A percentile compares a stretch with the other conserved stretches of the same genome.
Evolutionary conservation across 2,113 vertebrate genomes (phyloP).

Genomic region (Sinocyclocheilus anophthalmus): DNA sequence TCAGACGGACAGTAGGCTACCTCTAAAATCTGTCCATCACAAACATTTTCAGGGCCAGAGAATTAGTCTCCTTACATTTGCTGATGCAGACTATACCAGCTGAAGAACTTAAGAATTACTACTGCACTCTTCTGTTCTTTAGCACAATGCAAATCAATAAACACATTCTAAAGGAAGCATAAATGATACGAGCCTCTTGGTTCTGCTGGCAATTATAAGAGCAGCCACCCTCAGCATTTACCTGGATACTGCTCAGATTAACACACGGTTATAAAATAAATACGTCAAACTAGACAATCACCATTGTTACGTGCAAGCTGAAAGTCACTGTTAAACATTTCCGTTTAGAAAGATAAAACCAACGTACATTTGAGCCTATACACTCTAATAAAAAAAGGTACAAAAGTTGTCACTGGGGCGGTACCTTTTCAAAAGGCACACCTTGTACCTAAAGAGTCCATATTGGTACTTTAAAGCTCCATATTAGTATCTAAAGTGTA

Average conservation of each 20-base stretch:
- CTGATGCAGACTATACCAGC: slow-evolving; percentile 28
- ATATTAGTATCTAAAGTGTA: too few species aligned
- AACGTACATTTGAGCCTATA: not conserved
- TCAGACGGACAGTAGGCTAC: not conserved
- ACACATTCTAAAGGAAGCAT: slow-evolving; percentile 26
- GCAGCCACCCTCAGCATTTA: slow-evolving; percentile 24
- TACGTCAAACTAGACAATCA: not conserved
- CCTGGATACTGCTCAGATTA: slow-evolving; percentile 27
- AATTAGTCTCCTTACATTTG: slow-evolving; percentile 7
- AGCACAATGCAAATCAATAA: slow-evolving; percentile 36
- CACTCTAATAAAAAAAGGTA: too few species aligned
- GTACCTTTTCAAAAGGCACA: too few species aligned
- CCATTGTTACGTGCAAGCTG: not conserved
- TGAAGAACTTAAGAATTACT: slow-evolving; percentile 1
- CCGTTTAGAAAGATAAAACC: not conserved
- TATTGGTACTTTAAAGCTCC: too few species aligned
- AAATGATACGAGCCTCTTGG: not conserved
- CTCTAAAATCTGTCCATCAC: slow-evolving; percentile 21
- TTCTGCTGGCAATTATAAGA: not conserved
- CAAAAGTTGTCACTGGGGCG: too few species aligned
- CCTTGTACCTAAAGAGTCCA: too few species aligned
- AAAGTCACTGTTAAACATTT: not conserved
- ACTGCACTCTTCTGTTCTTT: not conserved
- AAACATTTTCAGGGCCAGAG: slow-evolving; percentile 35
- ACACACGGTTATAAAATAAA: not conserved